A percentile compares a stretch with the other conserved stretches of the same genome.
These are phyloP conservation scores for Lasioglossum lativentre DNA, from an alignment of 2,888 invertebrate genomes.

Conservation along the genomic window DNA sequence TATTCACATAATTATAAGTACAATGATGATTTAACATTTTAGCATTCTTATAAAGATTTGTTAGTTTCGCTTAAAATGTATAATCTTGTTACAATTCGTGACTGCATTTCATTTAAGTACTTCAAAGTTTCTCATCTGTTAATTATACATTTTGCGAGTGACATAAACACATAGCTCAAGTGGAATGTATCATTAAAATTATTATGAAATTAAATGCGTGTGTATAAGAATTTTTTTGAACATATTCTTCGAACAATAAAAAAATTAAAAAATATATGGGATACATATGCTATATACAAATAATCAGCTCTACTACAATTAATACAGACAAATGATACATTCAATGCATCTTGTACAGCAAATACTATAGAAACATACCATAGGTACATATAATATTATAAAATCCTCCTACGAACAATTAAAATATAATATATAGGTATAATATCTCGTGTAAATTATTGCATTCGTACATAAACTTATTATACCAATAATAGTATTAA, in stretches of 20 bases:
- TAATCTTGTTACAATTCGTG: conserved; percentile 29
- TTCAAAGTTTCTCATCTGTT: conserved; percentile 12
- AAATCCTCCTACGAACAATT: conserved; percentile 24
- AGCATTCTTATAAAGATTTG: conserved; percentile 40
- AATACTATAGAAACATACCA: conserved; percentile 30
- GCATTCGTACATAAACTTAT: conserved; percentile 14
- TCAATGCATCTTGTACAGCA: conserved; percentile 5
- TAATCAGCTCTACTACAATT: not conserved
- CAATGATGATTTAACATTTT: conserved; percentile 48
- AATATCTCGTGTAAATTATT: conserved; percentile 28
- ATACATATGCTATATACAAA: conserved; percentile 35
- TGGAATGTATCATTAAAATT: conserved; percentile 24
- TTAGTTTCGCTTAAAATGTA: conserved; percentile 46
- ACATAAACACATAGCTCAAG: conserved; percentile 19
- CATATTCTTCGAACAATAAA: not conserved
- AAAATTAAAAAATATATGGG: conserved; percentile 17
- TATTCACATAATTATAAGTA: conserved; percentile 51
- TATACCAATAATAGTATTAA: conserved; percentile 34
- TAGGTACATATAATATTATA: conserved; percentile 17
- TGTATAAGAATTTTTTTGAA: conserved; percentile 12
- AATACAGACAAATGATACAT: conserved; percentile 20
- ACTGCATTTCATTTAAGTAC: conserved; percentile 53
- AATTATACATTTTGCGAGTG: conserved; percentile 14
- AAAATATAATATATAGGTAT: conserved; percentile 19
- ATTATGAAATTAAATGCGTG: conserved; percentile 15